These are phyloP conservation scores for Bombus terrestris DNA, from an alignment of 1,140 invertebrate species.

Conservation along the genomic window DNA sequence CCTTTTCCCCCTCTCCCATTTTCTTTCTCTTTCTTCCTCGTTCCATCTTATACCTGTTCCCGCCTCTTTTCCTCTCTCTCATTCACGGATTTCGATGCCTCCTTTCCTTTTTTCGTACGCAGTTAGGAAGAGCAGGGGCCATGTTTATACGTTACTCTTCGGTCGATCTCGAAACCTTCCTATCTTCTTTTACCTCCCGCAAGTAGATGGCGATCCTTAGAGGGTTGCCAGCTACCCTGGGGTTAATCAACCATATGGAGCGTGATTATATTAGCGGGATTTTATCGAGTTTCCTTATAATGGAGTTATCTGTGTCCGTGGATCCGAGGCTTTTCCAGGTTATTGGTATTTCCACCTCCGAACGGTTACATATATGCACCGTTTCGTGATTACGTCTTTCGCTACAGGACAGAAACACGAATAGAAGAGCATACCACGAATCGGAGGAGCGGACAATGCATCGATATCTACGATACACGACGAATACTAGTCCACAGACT, in stretches of 20 bases:
- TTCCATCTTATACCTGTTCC: constrained; percentile 32
- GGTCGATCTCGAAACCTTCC: constrained; percentile 28
- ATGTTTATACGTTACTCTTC: constrained; percentile 66
- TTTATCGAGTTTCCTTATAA: constrained; percentile 77
- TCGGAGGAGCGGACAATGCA: neutral
- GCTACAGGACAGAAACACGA: constrained; percentile 35
- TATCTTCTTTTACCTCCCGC: constrained; percentile 38
- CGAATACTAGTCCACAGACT: too few relatives aligned
- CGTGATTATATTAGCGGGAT: constrained; percentile 78
- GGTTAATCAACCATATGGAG: constrained; percentile 79
- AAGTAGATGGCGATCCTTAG: constrained; percentile 69
- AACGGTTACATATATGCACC: constrained; percentile 11
- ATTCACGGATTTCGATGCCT: neutral
- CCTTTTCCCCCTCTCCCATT: constrained; percentile 52
- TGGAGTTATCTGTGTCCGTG: constrained; percentile 63
- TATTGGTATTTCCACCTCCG: constrained; percentile 63
- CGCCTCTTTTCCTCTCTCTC: constrained; percentile 1
- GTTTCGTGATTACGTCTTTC: constrained; percentile 68
- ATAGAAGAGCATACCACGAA: neutral
- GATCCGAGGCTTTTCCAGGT: constrained; percentile 57
- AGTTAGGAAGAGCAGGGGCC: constrained; percentile 18
- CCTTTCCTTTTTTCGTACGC: constrained; percentile 11
- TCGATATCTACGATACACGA: neutral
- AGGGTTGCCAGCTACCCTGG: constrained; percentile 69
- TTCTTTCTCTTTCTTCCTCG: constrained; percentile 49